Conservation (phyloP, 2,888 invertebrate species). For the Sturmia bella region DNA sequence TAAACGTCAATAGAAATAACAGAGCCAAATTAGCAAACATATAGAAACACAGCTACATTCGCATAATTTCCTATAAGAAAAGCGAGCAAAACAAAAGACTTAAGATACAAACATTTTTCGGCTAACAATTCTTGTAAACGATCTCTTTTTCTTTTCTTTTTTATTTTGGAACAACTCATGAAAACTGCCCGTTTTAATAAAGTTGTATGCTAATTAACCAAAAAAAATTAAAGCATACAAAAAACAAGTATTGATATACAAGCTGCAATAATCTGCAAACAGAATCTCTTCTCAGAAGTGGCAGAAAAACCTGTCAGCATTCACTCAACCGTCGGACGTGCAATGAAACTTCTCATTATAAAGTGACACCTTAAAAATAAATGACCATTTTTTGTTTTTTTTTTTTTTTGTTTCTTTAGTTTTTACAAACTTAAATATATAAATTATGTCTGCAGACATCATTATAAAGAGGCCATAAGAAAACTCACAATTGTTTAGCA, state of each 20-base stretch:
- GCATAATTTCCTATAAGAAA: constrained; percentile 8
- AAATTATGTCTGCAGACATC: constrained; percentile 29
- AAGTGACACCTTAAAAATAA: constrained; percentile 59
- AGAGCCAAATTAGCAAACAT: not conserved
- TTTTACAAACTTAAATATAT: constrained; percentile 32
- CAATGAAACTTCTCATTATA: constrained; percentile 26
- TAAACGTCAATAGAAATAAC: not conserved
- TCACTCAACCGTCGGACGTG: constrained; percentile 61
- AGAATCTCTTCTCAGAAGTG: constrained; percentile 30
- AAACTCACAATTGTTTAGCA: constrained; percentile 39
- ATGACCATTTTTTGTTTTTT: constrained; percentile 38
- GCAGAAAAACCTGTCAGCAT: constrained; percentile 56
- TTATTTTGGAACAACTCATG: constrained; percentile 2
- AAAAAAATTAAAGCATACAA: not conserved
- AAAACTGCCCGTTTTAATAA: constrained; percentile 3
- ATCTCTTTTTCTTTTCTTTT: not conserved
- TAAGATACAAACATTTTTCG: constrained; percentile 33
- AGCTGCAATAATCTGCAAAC: constrained; percentile 38
- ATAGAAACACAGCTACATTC: not conserved
- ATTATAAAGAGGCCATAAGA: not conserved
- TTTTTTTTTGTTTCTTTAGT: constrained; percentile 8
- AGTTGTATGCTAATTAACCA: constrained; percentile 35
- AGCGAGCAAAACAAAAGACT: constrained; percentile 55
- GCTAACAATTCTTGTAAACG: not conserved
- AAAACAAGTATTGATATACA: constrained; percentile 37